Evolutionary conservation across 2,797 vertebrate genomes (phyloP).

Genomic region (Leuciscus waleckii): DNA sequence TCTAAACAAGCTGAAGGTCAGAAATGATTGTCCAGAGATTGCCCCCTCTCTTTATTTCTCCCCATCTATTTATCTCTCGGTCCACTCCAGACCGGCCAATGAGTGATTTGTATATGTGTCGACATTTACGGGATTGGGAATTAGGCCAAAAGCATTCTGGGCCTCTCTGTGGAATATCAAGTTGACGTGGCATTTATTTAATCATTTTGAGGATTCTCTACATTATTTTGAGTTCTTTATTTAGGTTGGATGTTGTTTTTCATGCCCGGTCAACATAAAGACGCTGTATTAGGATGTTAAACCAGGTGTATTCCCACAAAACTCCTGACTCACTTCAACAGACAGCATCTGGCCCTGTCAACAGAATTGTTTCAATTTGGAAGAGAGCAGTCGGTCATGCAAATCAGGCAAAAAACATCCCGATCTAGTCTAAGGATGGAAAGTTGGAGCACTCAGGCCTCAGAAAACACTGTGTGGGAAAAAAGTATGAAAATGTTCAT

Average conservation of each 20-base stretch:
- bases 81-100: neutral
- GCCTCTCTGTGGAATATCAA: conserved; percentile 45
- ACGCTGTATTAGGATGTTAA: neutral
- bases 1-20: conserved; percentile 50
- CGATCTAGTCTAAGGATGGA: neutral
- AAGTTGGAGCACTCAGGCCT: neutral
- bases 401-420: conserved; percentile 3
- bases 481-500: neutral
- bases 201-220: conserved; percentile 47
- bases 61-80: neutral
- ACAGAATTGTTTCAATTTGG: conserved; percentile 26
- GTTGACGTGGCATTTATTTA: neutral
- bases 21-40: conserved; percentile 50
- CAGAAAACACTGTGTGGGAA: neutral
- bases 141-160: conserved; percentile 45
- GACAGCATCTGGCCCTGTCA: conserved; percentile 19
- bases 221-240: conserved; percentile 39
- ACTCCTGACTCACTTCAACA: neutral
- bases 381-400: conserved; percentile 8
- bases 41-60: conserved; percentile 24
- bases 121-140: conserved; percentile 60
- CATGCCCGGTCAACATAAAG: neutral
- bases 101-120: conserved; percentile 49
- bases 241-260: conserved; percentile 18
- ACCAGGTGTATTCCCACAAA: neutral